Evolutionary conservation across 2,888 invertebrate species (phyloP), one percentile per base, ranked within the genome.

Genomic region (Andrena hattorfiana): DNA sequence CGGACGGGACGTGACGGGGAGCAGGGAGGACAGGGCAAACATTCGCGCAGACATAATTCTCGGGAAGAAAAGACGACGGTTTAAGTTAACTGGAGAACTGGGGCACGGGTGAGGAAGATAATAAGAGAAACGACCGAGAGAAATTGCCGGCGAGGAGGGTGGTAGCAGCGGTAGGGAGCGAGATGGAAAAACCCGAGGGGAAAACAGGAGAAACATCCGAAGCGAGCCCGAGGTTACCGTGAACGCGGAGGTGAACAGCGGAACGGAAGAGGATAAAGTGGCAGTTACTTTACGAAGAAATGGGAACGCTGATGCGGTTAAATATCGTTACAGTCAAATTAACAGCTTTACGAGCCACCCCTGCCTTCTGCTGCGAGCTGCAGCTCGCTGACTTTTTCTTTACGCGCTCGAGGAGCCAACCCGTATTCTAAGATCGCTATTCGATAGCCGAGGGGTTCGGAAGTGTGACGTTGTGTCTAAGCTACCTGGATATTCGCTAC

Each of bases 141-240:
- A 60, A 74, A 54, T 68, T 32, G 35, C 30, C 48, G 49, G 32
- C 69, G 67, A 28, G 35, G 26, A 28, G 67, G 35, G 10, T 2
- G 56, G 32, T 26, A 48, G 30, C 54, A 26, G 28, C 32, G 23
- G 8, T 23, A 26, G 20, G n/a, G 48, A 35, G 62, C 54, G 66
- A 66, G 10, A 54, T 10, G 49, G 23, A 42, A 10, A 13, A 56
- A 16, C 10, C n/a, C 35, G 16, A 4, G n/a, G 32, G 20, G 75
- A 69, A 75, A 75, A 69, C 75, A 62, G 75, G 68, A 62, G 62
- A 69, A 75, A 68, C 68, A 75, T 60, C 20, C 23, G 67, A 74
- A 56, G 63, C 13, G 8, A 7, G 28, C 51, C 30, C 49, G 48
- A 13, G 30, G 62, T 16, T 30, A 60, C 13, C 42, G 28, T 20